Conservation (phyloP, 2,797 vertebrate species). For the Lutjanus campechanus region DNA sequence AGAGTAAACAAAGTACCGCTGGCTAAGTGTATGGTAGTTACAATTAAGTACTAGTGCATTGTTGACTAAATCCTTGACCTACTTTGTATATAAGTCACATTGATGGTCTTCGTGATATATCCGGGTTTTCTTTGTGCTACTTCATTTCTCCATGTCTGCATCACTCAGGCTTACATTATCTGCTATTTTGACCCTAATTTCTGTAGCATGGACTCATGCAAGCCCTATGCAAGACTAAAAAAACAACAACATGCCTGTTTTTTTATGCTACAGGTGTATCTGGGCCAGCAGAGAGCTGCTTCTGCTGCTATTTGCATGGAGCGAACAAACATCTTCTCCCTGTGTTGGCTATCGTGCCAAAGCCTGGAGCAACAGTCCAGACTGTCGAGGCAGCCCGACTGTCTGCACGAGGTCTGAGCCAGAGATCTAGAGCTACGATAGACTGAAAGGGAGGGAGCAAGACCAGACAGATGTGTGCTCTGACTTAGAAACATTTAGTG, state of each 20-base stretch:
- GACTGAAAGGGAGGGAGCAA: conserved; percentile 57
- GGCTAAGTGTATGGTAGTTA: conserved; percentile 14
- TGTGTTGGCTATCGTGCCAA: conserved; percentile 62
- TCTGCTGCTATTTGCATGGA: conserved; percentile 56
- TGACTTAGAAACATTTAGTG: conserved; percentile 51
- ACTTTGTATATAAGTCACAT: conserved; percentile 43
- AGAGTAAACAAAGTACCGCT: conserved; percentile 13
- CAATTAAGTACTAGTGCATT: conserved; percentile 4
- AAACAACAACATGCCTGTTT: conserved; percentile 32
- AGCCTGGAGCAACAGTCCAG: conserved; percentile 73
- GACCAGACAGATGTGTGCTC: conserved; percentile 69
- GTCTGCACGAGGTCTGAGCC: conserved; percentile 78
- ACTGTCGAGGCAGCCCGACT: conserved; percentile 68
- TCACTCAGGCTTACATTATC: conserved; percentile 10
- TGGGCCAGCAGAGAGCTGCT: conserved; percentile 8
- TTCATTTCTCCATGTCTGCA: conserved; percentile 5
- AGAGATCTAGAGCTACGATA: conserved; percentile 65
- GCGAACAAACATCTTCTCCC: conserved; percentile 67
- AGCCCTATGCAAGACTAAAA: conserved; percentile 8
- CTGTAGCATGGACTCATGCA: background rate
- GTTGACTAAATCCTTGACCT: conserved; percentile 49
- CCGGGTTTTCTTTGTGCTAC: conserved; percentile 31
- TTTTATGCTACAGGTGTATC: conserved; percentile 41
- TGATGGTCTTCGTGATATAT: conserved; percentile 24
- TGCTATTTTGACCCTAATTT: conserved; percentile 3